Evolutionary conservation across 2,888 invertebrate species (phyloP), one percentile per base, ranked within the genome.

Genomic region (Carterocephalus palaemon): DNA sequence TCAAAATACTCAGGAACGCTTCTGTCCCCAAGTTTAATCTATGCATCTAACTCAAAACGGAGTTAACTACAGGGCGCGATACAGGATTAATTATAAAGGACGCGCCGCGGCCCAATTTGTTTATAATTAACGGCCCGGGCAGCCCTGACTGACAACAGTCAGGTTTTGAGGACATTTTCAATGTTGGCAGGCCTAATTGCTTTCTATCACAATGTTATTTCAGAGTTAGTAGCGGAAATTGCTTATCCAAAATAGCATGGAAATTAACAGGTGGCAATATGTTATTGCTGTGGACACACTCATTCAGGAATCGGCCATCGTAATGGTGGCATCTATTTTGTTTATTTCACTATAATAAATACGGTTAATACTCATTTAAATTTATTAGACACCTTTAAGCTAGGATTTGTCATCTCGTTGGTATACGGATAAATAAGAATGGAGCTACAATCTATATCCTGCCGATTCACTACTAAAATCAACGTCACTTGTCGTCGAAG

Each of bases 51-150:
- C 29, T n/a, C 15, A 43, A 43, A 37, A 23, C 37, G 37, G 31
- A 43, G 43, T 43, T 43, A 43, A 43, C 43, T 43, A 43, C 36
- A 43, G 36, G 43, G 36, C 43, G 29, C 36, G 43, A 43, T 43
- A 43, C 43, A 43, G 43, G 36, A 43, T 43, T 43, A 43, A 43
- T 43, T 43, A 43, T 37, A 43, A 43, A 31, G 36, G 43, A 43
- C 23, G 31, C 17, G 31, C 22, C 17, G 22, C 26, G 36, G 36
- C 43, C 31, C 43, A 37, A 37, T 43, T 43, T 43, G 43, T 37
- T 36, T 43, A 31, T 37, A 43, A 43, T 43, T 43, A 43, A 36
- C 29, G 29, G 10, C 23, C 3, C 2, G 28, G 43, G 37, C 43
- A 36, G 32, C 24, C n/a, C n/a, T n/a, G 9, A 6, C 10, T 41